phyloP scores from a whole-genome alignment of 2,888 invertebrate species.

The Halocaridina rubra region DNA sequence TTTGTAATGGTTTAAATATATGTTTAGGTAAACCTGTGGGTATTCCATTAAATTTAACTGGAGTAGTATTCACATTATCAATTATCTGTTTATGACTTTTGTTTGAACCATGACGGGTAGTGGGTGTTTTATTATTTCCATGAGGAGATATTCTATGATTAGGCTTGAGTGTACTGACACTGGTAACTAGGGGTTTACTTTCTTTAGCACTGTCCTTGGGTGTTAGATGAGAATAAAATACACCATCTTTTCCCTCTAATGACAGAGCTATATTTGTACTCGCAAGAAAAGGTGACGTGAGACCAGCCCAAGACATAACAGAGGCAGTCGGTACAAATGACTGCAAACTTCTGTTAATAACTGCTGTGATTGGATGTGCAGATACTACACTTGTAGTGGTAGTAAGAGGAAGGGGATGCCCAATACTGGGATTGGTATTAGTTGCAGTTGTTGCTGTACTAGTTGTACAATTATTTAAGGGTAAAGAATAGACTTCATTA shows the following conservation, averaged over 20 bases:
- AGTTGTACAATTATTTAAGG: neutral
- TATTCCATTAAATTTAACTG: constrained; percentile 53
- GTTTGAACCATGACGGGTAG: constrained; percentile 2
- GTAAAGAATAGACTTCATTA: constrained; percentile 15
- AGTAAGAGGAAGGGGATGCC: neutral
- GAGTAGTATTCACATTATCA: constrained; percentile 30
- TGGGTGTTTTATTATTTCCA: constrained; percentile 30
- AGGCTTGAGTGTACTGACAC: constrained; percentile 41
- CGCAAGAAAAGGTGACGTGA: constrained; percentile 48
- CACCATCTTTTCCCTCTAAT: constrained; percentile 51
- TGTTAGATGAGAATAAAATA: constrained; percentile 50
- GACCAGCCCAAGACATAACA: constrained; percentile 59
- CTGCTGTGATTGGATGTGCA: constrained; percentile 22
- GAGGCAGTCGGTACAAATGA: constrained; percentile 33
- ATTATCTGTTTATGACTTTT: constrained; percentile 36
- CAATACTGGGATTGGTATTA: constrained; percentile 14
- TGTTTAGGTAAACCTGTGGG: constrained; percentile 40
- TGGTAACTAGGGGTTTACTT: constrained; percentile 30
- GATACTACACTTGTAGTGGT: neutral
- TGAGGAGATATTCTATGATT: constrained; percentile 48
- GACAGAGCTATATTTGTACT: constrained; percentile 60
- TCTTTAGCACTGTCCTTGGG: constrained; percentile 38
- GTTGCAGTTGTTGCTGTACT: constrained; percentile 24
- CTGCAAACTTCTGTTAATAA: constrained; percentile 46
- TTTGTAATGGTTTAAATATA: constrained; percentile 59